Base-by-base conservation (phyloP, 2,888 invertebrate genomes). In the Eilema griseolum region DNA sequence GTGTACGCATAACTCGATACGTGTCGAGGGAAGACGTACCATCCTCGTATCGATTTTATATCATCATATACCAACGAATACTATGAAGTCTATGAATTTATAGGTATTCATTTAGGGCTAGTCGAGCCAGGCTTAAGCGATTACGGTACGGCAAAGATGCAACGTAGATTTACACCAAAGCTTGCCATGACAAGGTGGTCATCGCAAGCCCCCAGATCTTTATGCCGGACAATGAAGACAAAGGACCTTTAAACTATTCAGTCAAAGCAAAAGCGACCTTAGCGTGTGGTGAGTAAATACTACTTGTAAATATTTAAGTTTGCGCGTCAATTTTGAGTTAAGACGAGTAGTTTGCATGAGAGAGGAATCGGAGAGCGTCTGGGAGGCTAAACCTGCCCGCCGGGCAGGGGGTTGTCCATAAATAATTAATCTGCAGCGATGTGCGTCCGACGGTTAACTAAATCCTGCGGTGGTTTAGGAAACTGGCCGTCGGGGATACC, bases 111-210 rank as follows among this genome's bases (percentile, higher is more conserved):
- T 94, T 92, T 91, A 91, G 88, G 57, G 81, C 83, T 83, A 85
- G 85, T 75, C 83, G 82, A 88, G 86, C 84, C 85, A 84, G 87
- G 90, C 94, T 94, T 93, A 94, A 88, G 82, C 90, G 95, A 94
- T 95, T 94, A 94, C 83, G 83, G 86, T 83, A 84, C 85, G 88
- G 90, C 93, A 90, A 93, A 93, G 93, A 93, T 94, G 94, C 94
- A 95, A 89, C 92, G 94, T 92, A 93, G 95, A 92, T 93, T 94
- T 93, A 91, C 86, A 88, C 86, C 87, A 90, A 92, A 93, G 93
- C 95, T 90, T 80, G 90, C 90, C 94, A 91, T 94, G 94, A 94
- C 94, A 94, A 94, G 94, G 94, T 94, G 95, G 95, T 95, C 95
- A 95, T 93, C 93, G 90, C 92, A 92, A 93, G 85, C 90, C 94